Percentiles rank a stretch among this genome's conserved stretches.
Conservation (phyloP, 2,797 vertebrate genomes). For the Remorina albescens region DNA sequence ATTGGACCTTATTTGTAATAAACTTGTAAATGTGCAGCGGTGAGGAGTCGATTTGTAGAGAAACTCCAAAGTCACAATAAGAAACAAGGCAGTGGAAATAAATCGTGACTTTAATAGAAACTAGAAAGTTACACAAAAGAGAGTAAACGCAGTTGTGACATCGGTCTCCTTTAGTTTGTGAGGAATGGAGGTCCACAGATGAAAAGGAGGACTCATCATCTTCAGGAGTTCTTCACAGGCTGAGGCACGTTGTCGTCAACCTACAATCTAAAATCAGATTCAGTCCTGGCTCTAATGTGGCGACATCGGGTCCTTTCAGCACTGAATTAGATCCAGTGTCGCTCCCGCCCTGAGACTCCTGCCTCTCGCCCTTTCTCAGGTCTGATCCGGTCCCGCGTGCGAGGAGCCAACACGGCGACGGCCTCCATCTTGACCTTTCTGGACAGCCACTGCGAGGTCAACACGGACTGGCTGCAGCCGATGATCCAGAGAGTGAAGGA, state of each 20-base stretch:
- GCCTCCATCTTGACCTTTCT: constrained; percentile 94
- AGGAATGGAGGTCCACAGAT: too few relatives aligned
- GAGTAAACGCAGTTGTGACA: too few relatives aligned
- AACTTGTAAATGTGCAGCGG: not conserved
- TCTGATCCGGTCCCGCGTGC: constrained; percentile 95
- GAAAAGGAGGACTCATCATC: not conserved
- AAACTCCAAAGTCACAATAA: too few relatives aligned
- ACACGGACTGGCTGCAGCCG: constrained; percentile 96
- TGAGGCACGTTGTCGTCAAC: not conserved
- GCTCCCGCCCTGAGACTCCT: not conserved
- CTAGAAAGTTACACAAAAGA: too few relatives aligned
- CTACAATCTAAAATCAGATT: not conserved
- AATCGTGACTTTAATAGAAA: too few relatives aligned
- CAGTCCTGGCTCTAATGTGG: too few relatives aligned
- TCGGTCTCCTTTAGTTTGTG: too few relatives aligned
- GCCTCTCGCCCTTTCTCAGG: constrained; percentile 83
- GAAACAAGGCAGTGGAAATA: too few relatives aligned
- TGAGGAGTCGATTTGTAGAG: too few relatives aligned
- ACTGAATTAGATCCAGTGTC: not conserved
- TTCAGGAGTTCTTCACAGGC: not conserved
- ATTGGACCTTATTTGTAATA: not conserved
- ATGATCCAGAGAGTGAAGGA: constrained; percentile 97
- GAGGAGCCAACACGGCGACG: constrained; percentile 90
- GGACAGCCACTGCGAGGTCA: constrained; percentile 99
- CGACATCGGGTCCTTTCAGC: not conserved